Conservation (phyloP, 2,888 invertebrate genomes). For the Rhopalosiphum nymphaeae region DNA sequence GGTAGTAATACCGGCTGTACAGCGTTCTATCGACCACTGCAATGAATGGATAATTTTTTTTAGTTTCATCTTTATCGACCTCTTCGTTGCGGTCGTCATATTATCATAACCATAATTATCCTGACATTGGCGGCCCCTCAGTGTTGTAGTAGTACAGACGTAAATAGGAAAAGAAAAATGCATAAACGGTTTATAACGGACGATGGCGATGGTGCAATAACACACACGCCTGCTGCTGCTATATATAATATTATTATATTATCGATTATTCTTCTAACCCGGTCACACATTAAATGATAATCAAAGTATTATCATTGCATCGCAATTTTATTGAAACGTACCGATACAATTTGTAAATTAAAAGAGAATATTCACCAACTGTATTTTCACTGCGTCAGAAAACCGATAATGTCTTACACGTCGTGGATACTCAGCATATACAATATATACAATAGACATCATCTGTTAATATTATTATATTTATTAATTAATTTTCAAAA, state of each 20-base stretch:
- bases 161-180: background rate
- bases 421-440: background rate
- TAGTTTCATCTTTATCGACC: background rate
- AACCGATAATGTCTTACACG: background rate
- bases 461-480: background rate
- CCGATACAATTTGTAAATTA: background rate
- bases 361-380: too few relatives aligned
- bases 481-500: background rate
- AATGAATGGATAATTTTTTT: background rate
- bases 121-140: conserved; percentile 44
- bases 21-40: background rate
- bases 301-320: background rate
- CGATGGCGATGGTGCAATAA: conserved; percentile 4
- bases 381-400: background rate
- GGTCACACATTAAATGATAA: conserved; percentile 35
- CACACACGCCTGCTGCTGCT: background rate
- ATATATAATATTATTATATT: background rate
- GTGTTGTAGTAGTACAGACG: background rate
- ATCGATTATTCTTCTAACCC: conserved; percentile 26
- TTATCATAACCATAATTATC: background rate
- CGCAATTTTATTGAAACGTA: background rate
- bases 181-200: background rate
- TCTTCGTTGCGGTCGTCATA: background rate
- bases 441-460: background rate
- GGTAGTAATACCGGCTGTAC: background rate